Evolutionary conservation across 2,888 invertebrate genomes (phyloP).

Genomic region (Hyalella azteca): DNA sequence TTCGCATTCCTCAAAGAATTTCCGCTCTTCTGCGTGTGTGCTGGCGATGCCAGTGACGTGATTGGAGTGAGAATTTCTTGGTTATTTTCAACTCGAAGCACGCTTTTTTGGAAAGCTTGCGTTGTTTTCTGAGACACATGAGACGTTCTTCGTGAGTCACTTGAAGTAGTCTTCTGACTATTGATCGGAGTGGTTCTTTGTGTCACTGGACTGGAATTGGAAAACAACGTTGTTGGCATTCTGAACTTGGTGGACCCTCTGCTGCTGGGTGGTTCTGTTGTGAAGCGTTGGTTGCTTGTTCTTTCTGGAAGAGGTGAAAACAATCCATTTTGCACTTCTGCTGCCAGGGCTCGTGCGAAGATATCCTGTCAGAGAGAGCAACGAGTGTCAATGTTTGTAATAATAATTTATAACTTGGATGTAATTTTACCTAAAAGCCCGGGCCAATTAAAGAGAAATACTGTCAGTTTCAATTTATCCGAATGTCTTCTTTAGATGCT

Average conservation of each 20-base stretch:
- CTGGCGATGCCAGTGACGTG: not conserved
- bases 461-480: no score
- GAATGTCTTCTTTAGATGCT: no score
- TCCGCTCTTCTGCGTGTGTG: not conserved
- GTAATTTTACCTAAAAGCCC: no score
- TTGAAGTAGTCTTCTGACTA: not conserved
- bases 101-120: not conserved
- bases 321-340: constrained; percentile 20
- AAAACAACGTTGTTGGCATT: not conserved
- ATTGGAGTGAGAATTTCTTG: constrained; percentile 21
- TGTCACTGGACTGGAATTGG: constrained; percentile 1
- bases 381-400: no score
- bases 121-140: not conserved
- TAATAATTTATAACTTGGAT: no score
- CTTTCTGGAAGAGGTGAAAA: constrained; percentile 12
- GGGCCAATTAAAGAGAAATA: no score
- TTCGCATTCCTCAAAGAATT: constrained; percentile 4
- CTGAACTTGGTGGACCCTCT: constrained; percentile 10
- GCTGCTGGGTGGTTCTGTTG: not conserved
- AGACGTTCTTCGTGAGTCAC: not conserved
- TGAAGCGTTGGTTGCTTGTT: not conserved
- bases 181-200: not conserved
- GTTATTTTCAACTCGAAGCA: not conserved
- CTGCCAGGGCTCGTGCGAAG: constrained; percentile 6
- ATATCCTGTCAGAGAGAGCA: no score